Evolutionary conservation across 2,113 vertebrate species (phyloP).

Genomic region (Ailuropoda melanoleuca): DNA sequence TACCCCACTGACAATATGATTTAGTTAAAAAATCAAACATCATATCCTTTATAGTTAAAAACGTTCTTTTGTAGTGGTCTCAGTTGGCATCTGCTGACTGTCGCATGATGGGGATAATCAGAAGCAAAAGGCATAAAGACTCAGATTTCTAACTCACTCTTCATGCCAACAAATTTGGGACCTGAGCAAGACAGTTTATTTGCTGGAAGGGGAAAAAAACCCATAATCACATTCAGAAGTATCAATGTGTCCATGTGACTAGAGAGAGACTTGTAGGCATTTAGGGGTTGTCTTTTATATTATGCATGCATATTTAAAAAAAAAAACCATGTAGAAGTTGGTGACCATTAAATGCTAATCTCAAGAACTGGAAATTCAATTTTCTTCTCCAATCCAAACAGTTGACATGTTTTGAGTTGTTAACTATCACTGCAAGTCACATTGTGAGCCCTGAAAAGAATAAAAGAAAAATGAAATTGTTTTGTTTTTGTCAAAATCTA

Average conservation of each 20-base stretch:
- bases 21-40: not conserved
- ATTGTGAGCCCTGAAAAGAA: not conserved
- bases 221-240: not conserved
- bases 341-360: not conserved
- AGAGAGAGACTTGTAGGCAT: not conserved
- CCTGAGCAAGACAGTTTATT: not conserved
- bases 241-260: not conserved
- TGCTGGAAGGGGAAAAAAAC: not conserved
- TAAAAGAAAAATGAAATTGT: not conserved
- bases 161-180: not conserved
- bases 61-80: not conserved
- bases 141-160: not conserved
- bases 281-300: not conserved
- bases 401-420: not conserved
- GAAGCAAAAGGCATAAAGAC: not conserved
- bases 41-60: not conserved
- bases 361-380: not conserved
- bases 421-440: not conserved
- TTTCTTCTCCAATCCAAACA: not conserved
- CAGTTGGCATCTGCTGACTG: not conserved
- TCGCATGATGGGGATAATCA: not conserved
- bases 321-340: not conserved
- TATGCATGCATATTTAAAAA: not conserved
- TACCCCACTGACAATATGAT: not conserved
- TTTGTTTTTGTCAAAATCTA: not conserved